Conservation (phyloP, 92 coral and sea anemone genomes). For the Siderastrea siderea region DNA sequence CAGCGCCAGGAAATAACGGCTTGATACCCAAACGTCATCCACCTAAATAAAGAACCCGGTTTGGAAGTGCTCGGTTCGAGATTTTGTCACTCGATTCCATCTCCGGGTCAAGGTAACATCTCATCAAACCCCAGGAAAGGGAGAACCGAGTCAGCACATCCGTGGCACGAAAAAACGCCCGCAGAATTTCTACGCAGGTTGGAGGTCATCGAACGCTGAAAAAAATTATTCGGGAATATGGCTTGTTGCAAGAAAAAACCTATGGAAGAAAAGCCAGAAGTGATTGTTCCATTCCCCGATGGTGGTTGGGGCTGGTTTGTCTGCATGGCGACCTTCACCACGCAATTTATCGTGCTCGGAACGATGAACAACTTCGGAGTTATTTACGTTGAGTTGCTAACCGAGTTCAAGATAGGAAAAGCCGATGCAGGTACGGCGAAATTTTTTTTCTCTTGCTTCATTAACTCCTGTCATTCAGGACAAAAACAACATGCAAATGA, state of each 20-base stretch:
- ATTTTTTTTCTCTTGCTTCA: background rate
- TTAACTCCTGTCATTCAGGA: background rate
- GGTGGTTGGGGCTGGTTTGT: slow-evolving; percentile 99
- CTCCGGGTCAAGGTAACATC: slow-evolving; percentile 33
- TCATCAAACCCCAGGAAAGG: background rate
- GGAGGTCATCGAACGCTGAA: background rate
- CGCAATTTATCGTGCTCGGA: slow-evolving; percentile 95
- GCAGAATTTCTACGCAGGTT: background rate
- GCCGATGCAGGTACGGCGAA: slow-evolving; percentile 81
- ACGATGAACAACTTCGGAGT: slow-evolving; percentile 98
- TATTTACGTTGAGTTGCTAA: slow-evolving; percentile 84
- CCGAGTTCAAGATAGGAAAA: slow-evolving; percentile 77
- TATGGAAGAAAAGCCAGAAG: slow-evolving; percentile 78
- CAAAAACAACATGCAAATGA: slow-evolving; percentile 52
- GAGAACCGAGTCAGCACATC: background rate
- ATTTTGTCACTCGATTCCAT: slow-evolving; percentile 41
- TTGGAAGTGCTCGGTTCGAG: background rate
- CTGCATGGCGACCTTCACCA: slow-evolving; percentile 89
- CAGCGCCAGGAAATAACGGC: slow-evolving; percentile 57
- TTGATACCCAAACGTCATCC: slow-evolving; percentile 61
- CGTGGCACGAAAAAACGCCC: background rate
- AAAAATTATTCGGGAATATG: slow-evolving; percentile 37
- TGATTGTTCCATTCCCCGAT: slow-evolving; percentile 87
- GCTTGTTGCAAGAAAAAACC: slow-evolving; percentile 81
- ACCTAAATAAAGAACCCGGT: slow-evolving; percentile 41